Conservation (phyloP, 2,113 vertebrate species). For the Myotis brandtii region DNA sequence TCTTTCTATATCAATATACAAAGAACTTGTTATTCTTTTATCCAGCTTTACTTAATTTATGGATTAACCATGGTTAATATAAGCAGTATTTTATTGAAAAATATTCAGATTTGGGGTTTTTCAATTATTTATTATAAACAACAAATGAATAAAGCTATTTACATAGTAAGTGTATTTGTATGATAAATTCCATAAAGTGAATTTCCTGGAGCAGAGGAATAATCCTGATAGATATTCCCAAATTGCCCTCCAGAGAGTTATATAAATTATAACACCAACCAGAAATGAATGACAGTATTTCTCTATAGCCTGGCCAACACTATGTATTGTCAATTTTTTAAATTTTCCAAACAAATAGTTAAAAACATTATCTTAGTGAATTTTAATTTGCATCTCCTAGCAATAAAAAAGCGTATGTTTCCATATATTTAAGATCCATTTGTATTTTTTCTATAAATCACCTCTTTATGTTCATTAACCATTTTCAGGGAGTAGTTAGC, state of each 20-base stretch:
- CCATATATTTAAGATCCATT: slow-evolving; percentile 8
- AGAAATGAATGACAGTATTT: background rate
- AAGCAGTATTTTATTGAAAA: background rate
- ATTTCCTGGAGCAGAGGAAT: background rate
- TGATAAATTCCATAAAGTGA: background rate
- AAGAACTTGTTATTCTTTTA: background rate
- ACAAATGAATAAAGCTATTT: background rate
- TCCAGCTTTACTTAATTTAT: background rate
- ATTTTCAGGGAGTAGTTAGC: background rate
- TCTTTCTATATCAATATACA: background rate
- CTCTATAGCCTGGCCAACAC: background rate
- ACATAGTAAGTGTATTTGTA: background rate
- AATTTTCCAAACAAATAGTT: background rate
- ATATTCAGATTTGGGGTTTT: background rate
- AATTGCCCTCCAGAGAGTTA: background rate
- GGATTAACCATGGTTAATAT: background rate
- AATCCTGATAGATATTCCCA: background rate
- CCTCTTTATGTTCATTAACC: background rate
- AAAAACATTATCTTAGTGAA: background rate
- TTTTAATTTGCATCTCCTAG: background rate
- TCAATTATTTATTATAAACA: background rate
- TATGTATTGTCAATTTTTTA: background rate
- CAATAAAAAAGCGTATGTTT: background rate
- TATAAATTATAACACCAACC: background rate
- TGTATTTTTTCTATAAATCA: background rate